These are phyloP conservation scores for Brachionichthys hirsutus DNA, from an alignment of 2,113 vertebrate species.

Conservation along the genomic window DNA sequence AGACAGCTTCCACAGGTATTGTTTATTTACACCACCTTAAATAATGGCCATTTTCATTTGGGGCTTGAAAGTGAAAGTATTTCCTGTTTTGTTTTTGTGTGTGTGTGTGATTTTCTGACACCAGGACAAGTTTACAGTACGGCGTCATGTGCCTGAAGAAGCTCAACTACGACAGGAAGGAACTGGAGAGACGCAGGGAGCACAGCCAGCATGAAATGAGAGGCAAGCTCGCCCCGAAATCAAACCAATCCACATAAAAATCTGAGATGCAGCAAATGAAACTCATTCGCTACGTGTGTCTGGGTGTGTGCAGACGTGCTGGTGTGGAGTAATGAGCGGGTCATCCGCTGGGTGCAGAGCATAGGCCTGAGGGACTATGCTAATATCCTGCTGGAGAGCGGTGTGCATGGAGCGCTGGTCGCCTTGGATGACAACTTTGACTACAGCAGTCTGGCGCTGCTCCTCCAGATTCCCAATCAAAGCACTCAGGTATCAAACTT, in stretches of 20 bases:
- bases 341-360: slow-evolving; percentile 97
- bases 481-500: slow-evolving; percentile 80
- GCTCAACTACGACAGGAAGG: slow-evolving; percentile 98
- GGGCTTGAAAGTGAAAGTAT: neutral
- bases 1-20: slow-evolving; percentile 98
- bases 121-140: slow-evolving; percentile 98
- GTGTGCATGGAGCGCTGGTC: slow-evolving; percentile 94
- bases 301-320: slow-evolving; percentile 82
- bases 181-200: slow-evolving; percentile 95
- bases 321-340: slow-evolving; percentile 96
- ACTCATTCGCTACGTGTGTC: neutral
- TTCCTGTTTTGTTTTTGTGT: neutral
- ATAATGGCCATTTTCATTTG: neutral
- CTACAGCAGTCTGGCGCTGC: slow-evolving; percentile 95
- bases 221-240: slow-evolving; percentile 70
- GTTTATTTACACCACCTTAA: no score
- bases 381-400: slow-evolving; percentile 94
- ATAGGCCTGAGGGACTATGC: slow-evolving; percentile 96
- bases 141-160: slow-evolving; percentile 99
- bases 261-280: no score
- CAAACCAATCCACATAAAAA: neutral
- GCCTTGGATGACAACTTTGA: slow-evolving; percentile 98
- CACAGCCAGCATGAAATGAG: slow-evolving; percentile 97
- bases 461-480: slow-evolving; percentile 97
- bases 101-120: slow-evolving; percentile 21